phyloP scores from a whole-genome alignment of 2,888 invertebrate species.

The Atherix ibis region DNA sequence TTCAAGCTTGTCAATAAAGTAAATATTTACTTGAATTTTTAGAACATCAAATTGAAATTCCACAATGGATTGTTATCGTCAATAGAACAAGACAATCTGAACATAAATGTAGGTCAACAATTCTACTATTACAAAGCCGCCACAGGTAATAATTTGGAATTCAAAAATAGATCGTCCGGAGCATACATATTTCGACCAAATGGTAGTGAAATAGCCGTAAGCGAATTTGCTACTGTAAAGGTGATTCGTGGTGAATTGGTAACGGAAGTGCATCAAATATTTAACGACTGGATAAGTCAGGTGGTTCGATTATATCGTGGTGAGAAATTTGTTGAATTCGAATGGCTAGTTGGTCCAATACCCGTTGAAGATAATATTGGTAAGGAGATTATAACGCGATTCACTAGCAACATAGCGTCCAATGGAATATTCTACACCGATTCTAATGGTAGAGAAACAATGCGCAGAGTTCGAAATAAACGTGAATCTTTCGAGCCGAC shows the following conservation, averaged over 20 bases:
- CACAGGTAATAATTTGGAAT: slow-evolving; percentile 45
- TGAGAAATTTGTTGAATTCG: slow-evolving; percentile 45
- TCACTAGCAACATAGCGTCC: slow-evolving; percentile 46
- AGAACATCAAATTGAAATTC: slow-evolving; percentile 22
- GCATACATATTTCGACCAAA: slow-evolving; percentile 81
- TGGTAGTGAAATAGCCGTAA: slow-evolving; percentile 22
- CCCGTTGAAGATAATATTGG: slow-evolving; percentile 48
- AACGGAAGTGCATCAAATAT: slow-evolving; percentile 43
- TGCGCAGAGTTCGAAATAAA: slow-evolving; percentile 49
- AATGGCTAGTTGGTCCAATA: slow-evolving; percentile 68
- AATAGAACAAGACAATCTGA: no score
- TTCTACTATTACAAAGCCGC: slow-evolving; percentile 59
- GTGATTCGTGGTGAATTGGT: slow-evolving; percentile 43
- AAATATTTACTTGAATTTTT: slow-evolving; percentile 7
- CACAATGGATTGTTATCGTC: slow-evolving; percentile 10
- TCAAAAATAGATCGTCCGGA: slow-evolving; percentile 61
- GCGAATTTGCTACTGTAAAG: slow-evolving; percentile 17
- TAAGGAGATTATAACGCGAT: slow-evolving; percentile 69
- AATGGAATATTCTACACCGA: slow-evolving; percentile 74
- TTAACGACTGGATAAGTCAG: slow-evolving; percentile 57
- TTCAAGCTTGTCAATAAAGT: neutral
- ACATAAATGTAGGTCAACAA: no score
- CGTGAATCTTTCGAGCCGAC: slow-evolving; percentile 60
- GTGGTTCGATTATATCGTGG: slow-evolving; percentile 49
- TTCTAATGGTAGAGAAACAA: slow-evolving; percentile 77